Percentiles rank a stretch among this genome's conserved stretches.
phyloP scores from a whole-genome alignment of 1,140 invertebrate genomes.

The Gonioctena quinquepunctata region DNA sequence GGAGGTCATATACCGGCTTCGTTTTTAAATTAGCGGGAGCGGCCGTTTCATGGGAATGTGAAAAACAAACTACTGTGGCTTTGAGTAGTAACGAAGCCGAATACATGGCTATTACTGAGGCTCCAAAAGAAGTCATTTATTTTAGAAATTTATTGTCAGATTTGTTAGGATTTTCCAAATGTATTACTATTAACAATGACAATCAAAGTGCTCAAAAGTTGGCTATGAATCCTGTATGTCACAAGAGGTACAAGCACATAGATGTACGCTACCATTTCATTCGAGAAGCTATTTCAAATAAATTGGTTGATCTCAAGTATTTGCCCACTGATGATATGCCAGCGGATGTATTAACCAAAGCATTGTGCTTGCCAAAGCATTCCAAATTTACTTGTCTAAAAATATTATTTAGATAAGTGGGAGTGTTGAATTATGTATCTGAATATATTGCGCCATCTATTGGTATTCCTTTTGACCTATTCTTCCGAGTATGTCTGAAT shows the following conservation, averaged over 20 bases:
- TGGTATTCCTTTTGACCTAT: no score
- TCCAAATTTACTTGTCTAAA: background rate
- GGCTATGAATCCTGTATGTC: constrained; percentile 43
- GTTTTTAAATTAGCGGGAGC: constrained; percentile 35
- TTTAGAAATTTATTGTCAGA: constrained; percentile 30
- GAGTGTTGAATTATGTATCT: no score
- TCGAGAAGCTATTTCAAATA: constrained; percentile 29
- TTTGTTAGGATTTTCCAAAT: background rate
- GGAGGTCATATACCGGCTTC: constrained; percentile 47
- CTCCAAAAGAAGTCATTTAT: constrained; percentile 41
- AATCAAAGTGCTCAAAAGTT: constrained; percentile 53
- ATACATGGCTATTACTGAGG: constrained; percentile 45
- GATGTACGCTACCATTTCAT: constrained; percentile 50
- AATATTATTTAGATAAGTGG: no score
- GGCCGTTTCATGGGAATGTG: constrained; percentile 43
- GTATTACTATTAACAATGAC: constrained; percentile 42
- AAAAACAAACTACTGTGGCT: constrained; percentile 46
- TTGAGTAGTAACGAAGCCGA: constrained; percentile 52
- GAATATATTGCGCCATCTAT: no score
- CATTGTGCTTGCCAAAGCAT: background rate
- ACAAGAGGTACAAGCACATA: constrained; percentile 49
- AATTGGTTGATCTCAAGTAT: background rate
- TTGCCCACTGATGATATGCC: background rate
- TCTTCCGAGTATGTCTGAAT: no score
- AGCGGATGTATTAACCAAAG: background rate